A percentile compares a stretch with the other conserved stretches of the same genome.
Conservation (phyloP, 2,888 invertebrate species). For the Anticlea derivata region DNA sequence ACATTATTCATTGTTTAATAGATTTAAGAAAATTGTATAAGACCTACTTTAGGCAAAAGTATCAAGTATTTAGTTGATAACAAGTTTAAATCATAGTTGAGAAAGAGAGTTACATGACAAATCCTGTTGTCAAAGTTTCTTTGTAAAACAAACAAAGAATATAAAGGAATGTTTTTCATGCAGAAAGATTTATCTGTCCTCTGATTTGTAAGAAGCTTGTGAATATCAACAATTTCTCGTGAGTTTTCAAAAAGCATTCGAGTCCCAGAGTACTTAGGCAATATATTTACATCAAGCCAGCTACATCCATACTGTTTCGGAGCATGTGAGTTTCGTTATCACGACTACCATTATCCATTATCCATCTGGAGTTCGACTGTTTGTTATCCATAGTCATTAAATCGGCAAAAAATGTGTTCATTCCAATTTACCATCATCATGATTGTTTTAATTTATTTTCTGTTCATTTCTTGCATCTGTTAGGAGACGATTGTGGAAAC, state of each 20-base stretch:
- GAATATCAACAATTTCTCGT: background rate
- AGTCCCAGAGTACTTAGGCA: constrained; percentile 5
- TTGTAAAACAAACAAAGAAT: no score
- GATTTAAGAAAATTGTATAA: background rate
- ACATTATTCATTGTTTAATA: background rate
- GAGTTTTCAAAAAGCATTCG: constrained; percentile 5
- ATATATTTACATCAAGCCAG: constrained; percentile 30
- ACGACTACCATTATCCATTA: constrained; percentile 30
- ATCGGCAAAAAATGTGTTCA: constrained; percentile 56
- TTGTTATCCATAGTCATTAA: constrained; percentile 45
- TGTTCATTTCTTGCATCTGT: constrained; percentile 82
- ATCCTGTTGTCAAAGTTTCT: no score
- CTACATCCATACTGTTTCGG: constrained; percentile 34
- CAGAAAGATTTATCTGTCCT: background rate
- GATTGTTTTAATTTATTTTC: constrained; percentile 75
- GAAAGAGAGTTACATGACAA: no score
- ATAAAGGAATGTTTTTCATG: background rate
- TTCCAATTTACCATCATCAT: constrained; percentile 65
- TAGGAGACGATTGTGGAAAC: constrained; percentile 84
- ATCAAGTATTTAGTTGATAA: background rate
- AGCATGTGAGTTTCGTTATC: constrained; percentile 35
- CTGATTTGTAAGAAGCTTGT: constrained; percentile 5
- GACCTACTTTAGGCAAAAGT: background rate
- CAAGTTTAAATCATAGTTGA: no score
- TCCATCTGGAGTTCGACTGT: constrained; percentile 22